A percentile compares a stretch with the other conserved stretches of the same genome.
phyloP scores from a whole-genome alignment of 2,113 vertebrate genomes.

The Lepidothrix coronata region DNA sequence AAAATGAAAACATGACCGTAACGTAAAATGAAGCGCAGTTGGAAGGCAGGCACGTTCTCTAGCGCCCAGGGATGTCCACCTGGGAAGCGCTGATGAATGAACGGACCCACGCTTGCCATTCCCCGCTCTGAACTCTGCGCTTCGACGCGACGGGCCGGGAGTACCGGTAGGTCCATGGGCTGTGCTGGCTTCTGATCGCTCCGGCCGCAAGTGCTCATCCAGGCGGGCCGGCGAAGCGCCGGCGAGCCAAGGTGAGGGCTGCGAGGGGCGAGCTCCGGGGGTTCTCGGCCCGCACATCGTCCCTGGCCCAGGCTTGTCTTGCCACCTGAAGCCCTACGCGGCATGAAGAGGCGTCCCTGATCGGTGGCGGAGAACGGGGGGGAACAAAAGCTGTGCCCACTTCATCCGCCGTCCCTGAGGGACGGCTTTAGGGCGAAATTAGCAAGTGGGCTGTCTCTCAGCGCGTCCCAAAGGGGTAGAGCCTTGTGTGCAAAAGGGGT shows the following conservation, averaged over 20 bases:
- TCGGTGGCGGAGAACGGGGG: rapidly evolving
- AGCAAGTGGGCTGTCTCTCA: neutral
- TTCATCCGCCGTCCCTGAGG: neutral
- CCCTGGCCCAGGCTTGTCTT: neutral
- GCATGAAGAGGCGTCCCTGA: neutral
- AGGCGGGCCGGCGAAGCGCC: neutral
- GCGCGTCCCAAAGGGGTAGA: neutral
- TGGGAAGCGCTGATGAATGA: neutral
- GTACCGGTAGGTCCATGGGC: neutral
- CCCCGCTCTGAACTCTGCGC: neutral
- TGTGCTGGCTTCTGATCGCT: neutral
- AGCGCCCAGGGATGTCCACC: neutral
- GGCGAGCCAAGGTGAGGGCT: neutral
- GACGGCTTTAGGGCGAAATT: neutral
- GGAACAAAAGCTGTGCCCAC: neutral
- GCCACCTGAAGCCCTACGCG: neutral
- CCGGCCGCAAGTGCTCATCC: neutral
- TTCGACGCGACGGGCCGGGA: no score
- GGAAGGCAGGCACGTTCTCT: neutral
- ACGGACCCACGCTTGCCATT: neutral
- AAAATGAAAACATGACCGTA: neutral
- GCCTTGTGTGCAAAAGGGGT: conserved; percentile 3
- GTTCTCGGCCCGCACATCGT: neutral
- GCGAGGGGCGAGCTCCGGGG: neutral
- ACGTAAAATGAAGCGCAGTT: neutral